phyloP scores from a whole-genome alignment of 2,113 vertebrate genomes.

The Sitta europaea region DNA sequence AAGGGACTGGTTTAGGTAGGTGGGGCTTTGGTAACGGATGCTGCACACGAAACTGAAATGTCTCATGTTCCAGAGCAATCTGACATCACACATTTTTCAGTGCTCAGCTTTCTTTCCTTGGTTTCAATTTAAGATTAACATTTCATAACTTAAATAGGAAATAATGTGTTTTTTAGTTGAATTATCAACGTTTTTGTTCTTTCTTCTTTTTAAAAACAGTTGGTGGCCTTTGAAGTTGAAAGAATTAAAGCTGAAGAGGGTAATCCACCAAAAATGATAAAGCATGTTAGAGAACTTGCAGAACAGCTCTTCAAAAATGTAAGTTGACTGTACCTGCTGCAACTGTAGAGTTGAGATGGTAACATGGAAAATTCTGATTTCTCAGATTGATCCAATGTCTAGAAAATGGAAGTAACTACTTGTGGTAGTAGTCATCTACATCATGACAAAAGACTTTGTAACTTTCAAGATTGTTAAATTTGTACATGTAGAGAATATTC shows the following conservation, averaged over 20 bases:
- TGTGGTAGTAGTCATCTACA: not conserved
- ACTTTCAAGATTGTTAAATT: not conserved
- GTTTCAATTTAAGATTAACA: not conserved
- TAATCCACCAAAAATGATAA: slow-evolving; percentile 83
- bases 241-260: slow-evolving; percentile 89
- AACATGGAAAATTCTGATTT: not conserved
- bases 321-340: slow-evolving; percentile 58
- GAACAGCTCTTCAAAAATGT: slow-evolving; percentile 96
- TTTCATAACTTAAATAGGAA: not conserved
- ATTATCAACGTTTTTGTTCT: not conserved
- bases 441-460: not conserved
- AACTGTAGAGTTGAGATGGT: not conserved
- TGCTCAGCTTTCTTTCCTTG: not conserved
- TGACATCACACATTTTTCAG: not conserved
- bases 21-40: not conserved
- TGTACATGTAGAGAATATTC: not conserved
- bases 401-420: not conserved
- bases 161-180: not conserved
- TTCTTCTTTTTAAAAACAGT: slow-evolving; percentile 65
- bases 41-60: not conserved
- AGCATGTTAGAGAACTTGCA: slow-evolving; percentile 89
- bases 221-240: slow-evolving; percentile 93
- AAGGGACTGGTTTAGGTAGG: not conserved
- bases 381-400: not conserved
- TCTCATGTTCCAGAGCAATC: not conserved